Evolutionary conservation across 2,888 invertebrate species (phyloP).

Genomic region (Epirrhoe alternata): DNA sequence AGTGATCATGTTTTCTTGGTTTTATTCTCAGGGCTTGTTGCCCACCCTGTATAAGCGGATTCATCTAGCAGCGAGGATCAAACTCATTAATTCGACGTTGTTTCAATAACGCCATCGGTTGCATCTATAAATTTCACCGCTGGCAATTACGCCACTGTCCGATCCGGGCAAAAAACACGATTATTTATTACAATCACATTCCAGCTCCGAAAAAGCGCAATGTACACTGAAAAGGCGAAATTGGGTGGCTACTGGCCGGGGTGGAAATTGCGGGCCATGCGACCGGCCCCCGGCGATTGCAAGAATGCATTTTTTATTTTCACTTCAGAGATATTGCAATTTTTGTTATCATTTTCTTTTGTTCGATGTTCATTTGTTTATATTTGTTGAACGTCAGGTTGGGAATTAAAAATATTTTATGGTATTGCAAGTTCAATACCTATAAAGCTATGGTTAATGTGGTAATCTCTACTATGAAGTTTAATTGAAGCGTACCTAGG

Average conservation of each 20-base stretch:
- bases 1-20: too few relatives aligned
- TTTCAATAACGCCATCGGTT: constrained; percentile 49
- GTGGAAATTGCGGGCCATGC: constrained; percentile 31
- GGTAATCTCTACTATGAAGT: too few relatives aligned
- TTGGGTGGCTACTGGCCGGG: constrained; percentile 25
- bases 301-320: constrained; percentile 37
- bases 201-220: constrained; percentile 40
- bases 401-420: neutral
- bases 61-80: constrained; percentile 36
- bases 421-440: neutral
- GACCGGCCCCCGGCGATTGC: constrained; percentile 28
- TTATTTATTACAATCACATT: constrained; percentile 48
- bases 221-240: constrained; percentile 30
- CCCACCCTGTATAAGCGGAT: constrained; percentile 5
- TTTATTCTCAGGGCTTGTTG: neutral
- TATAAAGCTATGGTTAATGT: too few relatives aligned
- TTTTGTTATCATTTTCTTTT: neutral
- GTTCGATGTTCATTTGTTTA: constrained; percentile 9
- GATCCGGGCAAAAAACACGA: constrained; percentile 44
- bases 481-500: too few relatives aligned
- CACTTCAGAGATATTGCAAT: constrained; percentile 5
- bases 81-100: constrained; percentile 50
- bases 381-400: neutral
- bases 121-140: constrained; percentile 50
- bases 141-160: constrained; percentile 48